Conservation (phyloP, 2,888 invertebrate species). For the Lycaena phlaeas region DNA sequence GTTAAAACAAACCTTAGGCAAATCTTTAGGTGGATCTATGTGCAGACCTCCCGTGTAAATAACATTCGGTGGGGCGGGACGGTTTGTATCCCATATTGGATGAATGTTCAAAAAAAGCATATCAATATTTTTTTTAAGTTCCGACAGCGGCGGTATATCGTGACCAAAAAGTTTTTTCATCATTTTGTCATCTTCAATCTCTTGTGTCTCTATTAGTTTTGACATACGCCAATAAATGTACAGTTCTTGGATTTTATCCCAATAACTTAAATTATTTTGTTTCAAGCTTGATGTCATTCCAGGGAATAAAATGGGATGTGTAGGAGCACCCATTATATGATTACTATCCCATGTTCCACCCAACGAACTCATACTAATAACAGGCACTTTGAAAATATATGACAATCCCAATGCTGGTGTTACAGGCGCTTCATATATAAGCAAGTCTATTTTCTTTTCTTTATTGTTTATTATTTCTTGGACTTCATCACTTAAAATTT, state of each 20-base stretch:
- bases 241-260: slow-evolving; percentile 27
- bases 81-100: slow-evolving; percentile 30
- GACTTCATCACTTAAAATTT: slow-evolving; percentile 22
- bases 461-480: slow-evolving; percentile 23
- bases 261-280: slow-evolving; percentile 24
- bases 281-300: slow-evolving; percentile 14
- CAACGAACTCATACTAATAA: slow-evolving; percentile 31
- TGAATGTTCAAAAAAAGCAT: slow-evolving; percentile 32
- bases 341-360: slow-evolving; percentile 19
- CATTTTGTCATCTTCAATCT: slow-evolving; percentile 18
- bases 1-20: slow-evolving; percentile 20
- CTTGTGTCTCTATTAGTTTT: neutral
- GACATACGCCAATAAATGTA: slow-evolving; percentile 17
- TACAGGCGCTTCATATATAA: slow-evolving; percentile 28
- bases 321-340: slow-evolving; percentile 23
- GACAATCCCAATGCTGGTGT: slow-evolving; percentile 24
- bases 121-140: slow-evolving; percentile 28
- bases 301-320: slow-evolving; percentile 32
- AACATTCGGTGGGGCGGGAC: slow-evolving; percentile 29
- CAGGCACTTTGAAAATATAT: slow-evolving; percentile 32
- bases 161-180: slow-evolving; percentile 21
- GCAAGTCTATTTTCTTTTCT: slow-evolving; percentile 26
- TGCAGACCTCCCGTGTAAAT: slow-evolving; percentile 33
- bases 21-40: slow-evolving; percentile 20
- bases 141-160: slow-evolving; percentile 20